Base-by-base conservation (phyloP, 2,888 invertebrate genomes). In the Trypoxylon attenuatum region DNA sequence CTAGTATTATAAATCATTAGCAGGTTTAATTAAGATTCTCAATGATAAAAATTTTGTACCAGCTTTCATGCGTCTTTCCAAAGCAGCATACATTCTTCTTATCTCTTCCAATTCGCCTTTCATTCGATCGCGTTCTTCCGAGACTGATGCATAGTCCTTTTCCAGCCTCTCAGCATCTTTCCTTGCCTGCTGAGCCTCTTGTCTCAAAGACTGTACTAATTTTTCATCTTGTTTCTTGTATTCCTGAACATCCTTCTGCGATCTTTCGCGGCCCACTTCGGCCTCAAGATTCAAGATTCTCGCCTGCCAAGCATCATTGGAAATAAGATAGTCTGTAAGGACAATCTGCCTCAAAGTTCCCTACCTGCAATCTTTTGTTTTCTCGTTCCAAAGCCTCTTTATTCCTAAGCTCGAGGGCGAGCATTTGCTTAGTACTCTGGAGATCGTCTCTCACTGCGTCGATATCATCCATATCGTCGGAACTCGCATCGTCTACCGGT, bases 361-460 rank as follows among this genome's bases (percentile, higher is more conserved):
- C 23, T 71, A 86, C 86, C 84, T 86, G 89, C 49, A 96, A 90
- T 78, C 95, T 92, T 85, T 95, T 95, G 83, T 95, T 96, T 87
- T 96, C 96, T 81, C 95, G 87, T 77, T 94, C 94, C 80, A 95
- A 91, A 0, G 93, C 94, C 87, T 95, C 95, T 82, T 95, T 96
- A 82, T 95, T 95, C 80, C 94, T 90, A 76, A 96, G 88, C 88
- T 96, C 96, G 60, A 95, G 89, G 10, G 96, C 96, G 65, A 96
- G 88, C 90, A 96, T 92, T 88, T 96, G 96, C 87, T 96, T 96
- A 5, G 96, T 96, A 60, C 96, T 96, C 84, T 96, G 96, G 33
- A 96, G 90, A 85, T 96, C 96, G 83, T 96, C 96, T 76, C 96
- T 90, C 15, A 96, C 93, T 83, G 94, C 94, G 81, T 96, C 96